Evolutionary conservation across 1,140 invertebrate species (phyloP).

Genomic region (Amyelois transitella): DNA sequence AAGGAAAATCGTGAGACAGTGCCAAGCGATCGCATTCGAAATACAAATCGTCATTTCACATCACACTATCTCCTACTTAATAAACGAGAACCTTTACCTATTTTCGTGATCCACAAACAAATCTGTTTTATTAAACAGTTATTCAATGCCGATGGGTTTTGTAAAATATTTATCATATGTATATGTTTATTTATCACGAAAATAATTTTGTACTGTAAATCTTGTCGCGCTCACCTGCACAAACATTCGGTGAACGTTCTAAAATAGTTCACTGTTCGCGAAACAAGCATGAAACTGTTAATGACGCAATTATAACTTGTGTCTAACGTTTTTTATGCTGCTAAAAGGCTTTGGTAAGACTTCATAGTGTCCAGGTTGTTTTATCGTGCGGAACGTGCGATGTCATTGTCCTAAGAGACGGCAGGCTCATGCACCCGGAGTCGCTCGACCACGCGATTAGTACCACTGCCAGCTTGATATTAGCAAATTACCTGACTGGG

Average conservation of each 20-base stretch:
- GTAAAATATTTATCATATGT: constrained; percentile 1
- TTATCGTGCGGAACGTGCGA: constrained; percentile 65
- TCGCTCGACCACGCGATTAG: neutral
- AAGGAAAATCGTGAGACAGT: constrained; percentile 9
- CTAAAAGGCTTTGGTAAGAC: constrained; percentile 32
- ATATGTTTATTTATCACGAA: neutral
- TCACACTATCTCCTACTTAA: neutral
- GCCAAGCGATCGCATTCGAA: constrained; percentile 1
- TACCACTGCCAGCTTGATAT: neutral
- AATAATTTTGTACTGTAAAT: constrained; percentile 7
- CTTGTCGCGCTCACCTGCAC: constrained; percentile 8
- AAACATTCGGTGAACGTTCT: constrained; percentile 15
- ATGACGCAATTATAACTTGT: constrained; percentile 37
- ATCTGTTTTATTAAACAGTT: constrained; percentile 15
- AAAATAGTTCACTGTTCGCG: constrained; percentile 27
- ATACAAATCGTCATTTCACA: constrained; percentile 1
- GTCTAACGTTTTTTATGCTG: constrained; percentile 31
- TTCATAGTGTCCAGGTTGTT: constrained; percentile 58
- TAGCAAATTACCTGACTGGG: too few species aligned
- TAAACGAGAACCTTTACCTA: constrained; percentile 34
- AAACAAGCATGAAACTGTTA: constrained; percentile 28
- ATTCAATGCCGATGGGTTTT: constrained; percentile 4
- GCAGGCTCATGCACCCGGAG: constrained; percentile 8
- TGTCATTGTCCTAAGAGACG: constrained; percentile 62
- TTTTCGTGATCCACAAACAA: constrained; percentile 39